phyloP scores from a whole-genome alignment of 2,888 invertebrate genomes.

The Acrocyrtus sp. region DNA sequence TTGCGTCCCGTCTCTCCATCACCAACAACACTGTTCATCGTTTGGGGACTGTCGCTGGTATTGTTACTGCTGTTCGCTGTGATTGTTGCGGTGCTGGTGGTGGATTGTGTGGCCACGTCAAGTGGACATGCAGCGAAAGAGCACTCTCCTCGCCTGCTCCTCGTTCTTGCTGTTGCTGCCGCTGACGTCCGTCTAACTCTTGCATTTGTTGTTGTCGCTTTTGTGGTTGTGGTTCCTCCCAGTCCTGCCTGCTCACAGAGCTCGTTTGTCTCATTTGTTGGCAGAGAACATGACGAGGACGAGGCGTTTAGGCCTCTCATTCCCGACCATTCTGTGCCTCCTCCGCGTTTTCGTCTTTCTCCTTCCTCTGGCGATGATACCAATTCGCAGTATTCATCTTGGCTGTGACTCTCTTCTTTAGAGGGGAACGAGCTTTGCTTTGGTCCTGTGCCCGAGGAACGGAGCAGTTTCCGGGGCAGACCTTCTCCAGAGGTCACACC shows the following conservation, averaged over 20 bases:
- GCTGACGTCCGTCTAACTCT: constrained; percentile 17
- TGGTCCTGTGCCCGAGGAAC: neutral
- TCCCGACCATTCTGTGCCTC: neutral
- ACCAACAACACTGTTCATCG: neutral
- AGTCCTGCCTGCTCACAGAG: constrained; percentile 36
- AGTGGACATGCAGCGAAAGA: neutral
- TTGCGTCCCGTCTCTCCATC: constrained; percentile 1
- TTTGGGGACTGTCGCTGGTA: neutral
- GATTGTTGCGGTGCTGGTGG: constrained; percentile 22
- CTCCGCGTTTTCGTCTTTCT: neutral
- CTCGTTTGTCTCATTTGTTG: constrained; percentile 45
- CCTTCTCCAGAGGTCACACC: neutral
- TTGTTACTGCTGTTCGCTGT: neutral
- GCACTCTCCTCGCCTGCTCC: neutral
- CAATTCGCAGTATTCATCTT: neutral
- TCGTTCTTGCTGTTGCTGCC: neutral
- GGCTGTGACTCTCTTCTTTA: neutral
- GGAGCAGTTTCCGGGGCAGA: neutral
- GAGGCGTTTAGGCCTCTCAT: neutral
- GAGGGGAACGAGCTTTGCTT: too few relatives aligned
- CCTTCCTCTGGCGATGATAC: neutral
- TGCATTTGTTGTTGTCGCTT: constrained; percentile 30
- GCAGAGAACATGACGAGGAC: constrained; percentile 30
- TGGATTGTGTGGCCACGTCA: neutral
- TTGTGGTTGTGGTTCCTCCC: constrained; percentile 36